Conservation (phyloP, 2,113 vertebrate genomes). For the Silurus meridionalis region DNA sequence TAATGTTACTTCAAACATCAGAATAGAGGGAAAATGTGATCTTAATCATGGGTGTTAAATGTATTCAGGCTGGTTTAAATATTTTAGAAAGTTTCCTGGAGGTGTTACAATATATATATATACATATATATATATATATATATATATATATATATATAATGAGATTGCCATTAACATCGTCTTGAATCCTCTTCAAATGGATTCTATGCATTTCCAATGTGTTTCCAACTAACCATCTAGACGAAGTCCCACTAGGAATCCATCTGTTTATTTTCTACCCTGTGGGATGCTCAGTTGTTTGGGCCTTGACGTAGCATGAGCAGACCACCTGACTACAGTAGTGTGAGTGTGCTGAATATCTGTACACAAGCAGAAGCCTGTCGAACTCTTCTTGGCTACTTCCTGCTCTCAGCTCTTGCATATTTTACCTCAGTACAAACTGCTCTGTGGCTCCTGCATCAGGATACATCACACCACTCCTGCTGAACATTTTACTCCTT, state of each 20-base stretch:
- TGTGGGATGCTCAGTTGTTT: conserved; percentile 32
- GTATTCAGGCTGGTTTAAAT: background rate
- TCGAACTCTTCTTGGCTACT: conserved; percentile 42
- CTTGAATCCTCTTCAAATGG: background rate
- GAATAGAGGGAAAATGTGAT: background rate
- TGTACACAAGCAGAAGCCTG: conserved; percentile 65
- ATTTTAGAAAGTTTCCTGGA: background rate
- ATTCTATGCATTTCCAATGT: background rate
- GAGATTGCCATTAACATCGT: background rate
- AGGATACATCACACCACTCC: background rate
- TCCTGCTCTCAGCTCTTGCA: conserved; percentile 53
- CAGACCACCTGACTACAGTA: conserved; percentile 21
- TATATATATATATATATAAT: too few relatives aligned
- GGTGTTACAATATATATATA: background rate
- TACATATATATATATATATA: too few relatives aligned
- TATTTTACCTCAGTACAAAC: conserved; percentile 63
- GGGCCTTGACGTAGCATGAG: background rate
- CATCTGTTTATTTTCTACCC: conserved; percentile 1
- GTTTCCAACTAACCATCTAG: background rate
- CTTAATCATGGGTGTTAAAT: background rate
- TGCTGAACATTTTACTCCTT: background rate
- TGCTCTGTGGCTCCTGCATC: background rate
- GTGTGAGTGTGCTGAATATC: conserved; percentile 32
- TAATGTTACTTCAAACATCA: background rate
- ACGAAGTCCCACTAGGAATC: conserved; percentile 3